Percentiles rank a stretch among this genome's conserved stretches.
Evolutionary conservation across 2,113 vertebrate genomes (phyloP).

Genomic region (Eolophus roseicapilla): DNA sequence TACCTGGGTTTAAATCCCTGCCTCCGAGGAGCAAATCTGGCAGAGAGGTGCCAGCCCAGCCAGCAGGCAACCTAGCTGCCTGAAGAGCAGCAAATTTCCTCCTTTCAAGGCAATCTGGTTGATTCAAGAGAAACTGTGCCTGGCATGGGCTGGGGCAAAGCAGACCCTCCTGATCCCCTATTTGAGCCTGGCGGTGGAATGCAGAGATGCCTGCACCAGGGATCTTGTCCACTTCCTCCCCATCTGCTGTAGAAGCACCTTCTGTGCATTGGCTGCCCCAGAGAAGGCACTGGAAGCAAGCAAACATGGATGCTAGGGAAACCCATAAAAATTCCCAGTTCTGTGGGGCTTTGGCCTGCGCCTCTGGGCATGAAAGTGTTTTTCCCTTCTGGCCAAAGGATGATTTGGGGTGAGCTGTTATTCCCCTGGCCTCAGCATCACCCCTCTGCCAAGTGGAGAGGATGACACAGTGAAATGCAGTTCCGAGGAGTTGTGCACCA

Average conservation of each 20-base stretch:
- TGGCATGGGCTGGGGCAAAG: background rate
- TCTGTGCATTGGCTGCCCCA: rapidly evolving
- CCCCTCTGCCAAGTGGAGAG: background rate
- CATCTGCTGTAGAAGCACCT: background rate
- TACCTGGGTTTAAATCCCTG: background rate
- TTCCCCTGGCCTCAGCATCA: background rate
- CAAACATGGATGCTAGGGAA: background rate
- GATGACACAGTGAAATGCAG: background rate
- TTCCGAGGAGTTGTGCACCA: rapidly evolving
- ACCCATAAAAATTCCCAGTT: background rate
- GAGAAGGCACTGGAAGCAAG: background rate
- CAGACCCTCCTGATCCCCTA: background rate
- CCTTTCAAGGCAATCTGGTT: rapidly evolving
- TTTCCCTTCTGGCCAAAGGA: background rate
- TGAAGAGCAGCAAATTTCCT: background rate
- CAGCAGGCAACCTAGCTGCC: background rate
- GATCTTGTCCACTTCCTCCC: background rate
- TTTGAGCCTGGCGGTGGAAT: rapidly evolving
- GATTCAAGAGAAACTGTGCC: background rate
- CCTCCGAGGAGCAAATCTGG: background rate
- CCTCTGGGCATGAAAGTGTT: background rate
- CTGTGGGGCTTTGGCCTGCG: background rate
- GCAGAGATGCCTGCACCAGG: rapidly evolving
- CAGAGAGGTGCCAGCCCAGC: background rate
- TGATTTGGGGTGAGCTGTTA: background rate